Conservation (phyloP, 2,113 vertebrate genomes). For the Lepus timidus region DNA sequence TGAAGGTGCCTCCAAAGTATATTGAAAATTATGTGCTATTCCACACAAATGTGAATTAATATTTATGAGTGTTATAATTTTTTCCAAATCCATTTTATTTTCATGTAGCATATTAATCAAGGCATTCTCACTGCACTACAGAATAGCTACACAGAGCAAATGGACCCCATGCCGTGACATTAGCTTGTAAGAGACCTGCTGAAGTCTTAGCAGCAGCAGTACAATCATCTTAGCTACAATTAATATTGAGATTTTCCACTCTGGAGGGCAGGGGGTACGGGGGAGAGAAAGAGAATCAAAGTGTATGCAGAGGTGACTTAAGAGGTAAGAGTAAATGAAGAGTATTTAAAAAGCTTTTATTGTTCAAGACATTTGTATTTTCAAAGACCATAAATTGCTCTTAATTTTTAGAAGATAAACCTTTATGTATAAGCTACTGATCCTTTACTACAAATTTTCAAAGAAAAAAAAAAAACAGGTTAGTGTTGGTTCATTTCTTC, state of each 20-base stretch:
- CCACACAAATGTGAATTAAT: conserved; percentile 85
- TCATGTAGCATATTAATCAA: conserved; percentile 86
- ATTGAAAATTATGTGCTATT: conserved; percentile 86
- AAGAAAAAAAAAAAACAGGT: neutral
- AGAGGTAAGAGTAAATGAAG: neutral
- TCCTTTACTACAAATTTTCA: neutral
- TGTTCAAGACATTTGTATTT: neutral
- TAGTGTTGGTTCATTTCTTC: neutral
- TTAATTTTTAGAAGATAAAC: neutral
- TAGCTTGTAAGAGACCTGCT: conserved; percentile 66
- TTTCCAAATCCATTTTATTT: conserved; percentile 86
- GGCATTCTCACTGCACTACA: neutral
- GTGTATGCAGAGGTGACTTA: neutral
- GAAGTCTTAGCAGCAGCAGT: conserved; percentile 55
- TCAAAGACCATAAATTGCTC: neutral
- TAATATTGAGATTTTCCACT: conserved; percentile 44
- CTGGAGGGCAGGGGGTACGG: neutral
- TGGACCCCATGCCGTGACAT: conserved; percentile 66
- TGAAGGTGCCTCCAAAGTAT: conserved; percentile 84
- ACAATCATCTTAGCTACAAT: conserved; percentile 63
- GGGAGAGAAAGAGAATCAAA: neutral
- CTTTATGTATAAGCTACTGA: conserved; percentile 11
- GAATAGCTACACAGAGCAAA: conserved; percentile 71
- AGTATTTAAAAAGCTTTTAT: conserved; percentile 13
- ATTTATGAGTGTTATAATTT: conserved; percentile 87